These are phyloP conservation scores for Dasyurus viverrinus DNA, from an alignment of 2,113 vertebrate species.

Conservation along the genomic window DNA sequence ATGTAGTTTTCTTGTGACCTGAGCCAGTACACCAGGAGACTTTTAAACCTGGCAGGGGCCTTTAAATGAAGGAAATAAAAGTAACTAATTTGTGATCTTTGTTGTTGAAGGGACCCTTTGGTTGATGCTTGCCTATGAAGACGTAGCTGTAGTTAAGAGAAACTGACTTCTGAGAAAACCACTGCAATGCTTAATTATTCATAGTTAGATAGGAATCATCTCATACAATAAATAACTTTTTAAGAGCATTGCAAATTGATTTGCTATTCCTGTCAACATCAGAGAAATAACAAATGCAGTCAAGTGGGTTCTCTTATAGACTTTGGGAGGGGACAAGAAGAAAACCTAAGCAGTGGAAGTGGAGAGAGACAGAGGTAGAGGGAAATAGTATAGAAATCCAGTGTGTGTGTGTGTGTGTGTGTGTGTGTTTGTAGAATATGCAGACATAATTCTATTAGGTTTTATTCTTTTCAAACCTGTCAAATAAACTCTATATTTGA, in stretches of 20 bases:
- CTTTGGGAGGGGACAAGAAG: background rate
- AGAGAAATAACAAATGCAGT: background rate
- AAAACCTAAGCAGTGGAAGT: background rate
- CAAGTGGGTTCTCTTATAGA: background rate
- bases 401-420: too few relatives aligned
- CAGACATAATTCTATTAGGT: background rate
- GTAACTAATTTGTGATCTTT: background rate
- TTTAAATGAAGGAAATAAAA: background rate
- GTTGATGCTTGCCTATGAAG: background rate
- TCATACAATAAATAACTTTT: background rate
- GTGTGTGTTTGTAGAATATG: background rate
- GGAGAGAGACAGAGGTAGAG: background rate
- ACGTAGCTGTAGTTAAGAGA: background rate
- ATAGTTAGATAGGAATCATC: background rate
- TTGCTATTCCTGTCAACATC: background rate
- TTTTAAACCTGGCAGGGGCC: background rate
- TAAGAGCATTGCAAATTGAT: background rate
- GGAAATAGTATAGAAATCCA: too few relatives aligned
- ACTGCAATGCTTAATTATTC: background rate
- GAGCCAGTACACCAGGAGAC: background rate
- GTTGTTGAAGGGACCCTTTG: background rate
- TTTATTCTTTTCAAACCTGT: background rate
- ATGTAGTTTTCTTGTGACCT: background rate
- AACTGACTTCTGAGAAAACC: background rate
- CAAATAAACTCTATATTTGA: background rate